Conservation (phyloP, 2,888 invertebrate species). For the Leptura quadrifasciata region DNA sequence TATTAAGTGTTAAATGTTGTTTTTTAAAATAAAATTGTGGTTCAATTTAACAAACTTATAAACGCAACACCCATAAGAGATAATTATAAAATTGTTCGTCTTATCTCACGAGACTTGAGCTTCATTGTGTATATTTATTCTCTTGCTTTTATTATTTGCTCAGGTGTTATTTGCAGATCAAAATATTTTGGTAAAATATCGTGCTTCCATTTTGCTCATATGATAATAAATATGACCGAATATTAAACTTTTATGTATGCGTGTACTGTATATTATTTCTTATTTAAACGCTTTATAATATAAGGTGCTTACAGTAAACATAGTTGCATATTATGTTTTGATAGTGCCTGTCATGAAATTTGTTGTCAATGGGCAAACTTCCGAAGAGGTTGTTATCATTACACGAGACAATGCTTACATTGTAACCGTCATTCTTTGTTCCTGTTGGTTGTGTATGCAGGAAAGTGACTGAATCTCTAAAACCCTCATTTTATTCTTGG, state of each 20-base stretch:
- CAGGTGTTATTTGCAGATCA: background rate
- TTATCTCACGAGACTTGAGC: too few relatives aligned
- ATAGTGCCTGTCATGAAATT: background rate
- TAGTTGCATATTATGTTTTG: background rate
- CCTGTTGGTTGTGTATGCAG: background rate
- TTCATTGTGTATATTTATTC: too few relatives aligned
- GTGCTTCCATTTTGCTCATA: background rate
- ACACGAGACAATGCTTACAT: background rate
- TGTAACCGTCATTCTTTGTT: background rate
- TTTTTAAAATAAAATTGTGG: too few relatives aligned
- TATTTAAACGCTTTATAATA: background rate
- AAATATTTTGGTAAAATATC: background rate
- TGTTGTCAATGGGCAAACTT: background rate
- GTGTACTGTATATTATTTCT: background rate
- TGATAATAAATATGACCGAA: too few relatives aligned
- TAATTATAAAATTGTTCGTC: too few relatives aligned
- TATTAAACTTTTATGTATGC: too few relatives aligned
- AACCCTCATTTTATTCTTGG: too few relatives aligned
- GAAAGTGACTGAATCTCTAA: background rate
- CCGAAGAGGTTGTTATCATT: background rate
- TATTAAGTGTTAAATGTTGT: too few relatives aligned
- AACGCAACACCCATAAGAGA: too few relatives aligned
- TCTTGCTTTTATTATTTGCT: background rate
- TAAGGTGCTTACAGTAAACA: background rate
- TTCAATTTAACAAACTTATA: too few relatives aligned